phyloP scores from a whole-genome alignment of 2,888 invertebrate genomes.

The Elmis aenea region DNA sequence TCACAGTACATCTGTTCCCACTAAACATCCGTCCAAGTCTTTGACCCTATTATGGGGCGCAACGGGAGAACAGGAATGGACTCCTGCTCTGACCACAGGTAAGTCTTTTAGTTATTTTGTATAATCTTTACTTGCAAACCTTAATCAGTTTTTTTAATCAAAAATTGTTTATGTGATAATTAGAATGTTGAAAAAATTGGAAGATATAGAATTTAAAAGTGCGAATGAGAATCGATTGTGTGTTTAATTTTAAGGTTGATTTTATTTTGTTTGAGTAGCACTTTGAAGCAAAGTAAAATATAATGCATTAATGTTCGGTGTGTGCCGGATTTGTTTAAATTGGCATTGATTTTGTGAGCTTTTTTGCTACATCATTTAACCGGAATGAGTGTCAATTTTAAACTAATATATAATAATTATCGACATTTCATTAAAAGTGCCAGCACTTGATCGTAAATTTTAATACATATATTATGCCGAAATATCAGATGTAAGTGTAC shows the following conservation, averaged over 20 bases:
- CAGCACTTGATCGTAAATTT: no score
- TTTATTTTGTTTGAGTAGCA: no score
- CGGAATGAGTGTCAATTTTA: constrained; percentile 2
- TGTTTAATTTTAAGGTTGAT: no score
- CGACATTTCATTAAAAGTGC: no score
- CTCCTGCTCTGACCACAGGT: constrained; percentile 93
- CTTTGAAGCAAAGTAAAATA: no score
- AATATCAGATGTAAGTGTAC: no score
- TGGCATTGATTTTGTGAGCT: constrained; percentile 7
- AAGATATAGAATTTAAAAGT: not conserved
- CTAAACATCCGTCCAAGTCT: constrained; percentile 46
- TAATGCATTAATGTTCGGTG: constrained; percentile 3
- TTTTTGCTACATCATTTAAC: constrained; percentile 6
- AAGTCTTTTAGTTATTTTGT: constrained; percentile 18
- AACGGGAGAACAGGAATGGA: constrained; percentile 97
- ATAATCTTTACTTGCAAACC: no score
- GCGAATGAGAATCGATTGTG: no score
- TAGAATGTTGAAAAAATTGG: not conserved
- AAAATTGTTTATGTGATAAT: not conserved
- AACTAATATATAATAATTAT: constrained; percentile 9
- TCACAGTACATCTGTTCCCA: constrained; percentile 23
- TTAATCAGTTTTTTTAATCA: no score
- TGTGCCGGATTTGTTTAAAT: constrained; percentile 6
- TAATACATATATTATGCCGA: no score
- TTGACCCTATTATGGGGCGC: constrained; percentile 86